phyloP scores from a whole-genome alignment of 2,797 vertebrate genomes.

The Pseudomugil gertrudae region DNA sequence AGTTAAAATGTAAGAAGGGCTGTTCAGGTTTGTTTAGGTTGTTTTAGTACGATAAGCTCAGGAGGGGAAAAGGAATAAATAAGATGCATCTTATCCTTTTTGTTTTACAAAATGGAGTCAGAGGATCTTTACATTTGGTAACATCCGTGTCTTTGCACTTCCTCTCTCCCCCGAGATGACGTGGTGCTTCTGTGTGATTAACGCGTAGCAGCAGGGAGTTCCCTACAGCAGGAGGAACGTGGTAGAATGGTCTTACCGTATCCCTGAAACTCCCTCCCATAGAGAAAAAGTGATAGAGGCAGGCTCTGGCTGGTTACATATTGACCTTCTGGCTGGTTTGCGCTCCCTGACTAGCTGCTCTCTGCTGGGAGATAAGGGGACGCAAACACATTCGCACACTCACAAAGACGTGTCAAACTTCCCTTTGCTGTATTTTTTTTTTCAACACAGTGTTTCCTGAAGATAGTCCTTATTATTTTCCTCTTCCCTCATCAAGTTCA shows the following conservation, averaged over 20 bases:
- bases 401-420: slow-evolving; percentile 40
- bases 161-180: slow-evolving; percentile 26
- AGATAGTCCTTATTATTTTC: slow-evolving; percentile 20
- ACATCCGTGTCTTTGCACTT: not conserved
- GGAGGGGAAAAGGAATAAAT: too few relatives aligned
- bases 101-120: slow-evolving; percentile 37
- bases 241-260: slow-evolving; percentile 60
- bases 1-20: too few relatives aligned
- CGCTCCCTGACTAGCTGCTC: slow-evolving; percentile 21
- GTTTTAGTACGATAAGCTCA: too few relatives aligned
- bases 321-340: slow-evolving; percentile 70
- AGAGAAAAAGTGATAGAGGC: slow-evolving; percentile 25
- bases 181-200: slow-evolving; percentile 47
- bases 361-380: slow-evolving; percentile 35
- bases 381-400: not conserved
- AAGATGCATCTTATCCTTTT: not conserved
- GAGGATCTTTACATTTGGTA: not conserved
- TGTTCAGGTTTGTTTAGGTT: too few relatives aligned
- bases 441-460: slow-evolving; percentile 42
- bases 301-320: slow-evolving; percentile 76
- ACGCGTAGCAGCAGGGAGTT: slow-evolving; percentile 82
- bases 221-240: slow-evolving; percentile 72
- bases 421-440: slow-evolving; percentile 21
- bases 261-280: slow-evolving; percentile 56
- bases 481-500: not conserved